These are phyloP conservation scores for Tenthredo notha DNA, from an alignment of 2,888 invertebrate species.

Conservation along the genomic window DNA sequence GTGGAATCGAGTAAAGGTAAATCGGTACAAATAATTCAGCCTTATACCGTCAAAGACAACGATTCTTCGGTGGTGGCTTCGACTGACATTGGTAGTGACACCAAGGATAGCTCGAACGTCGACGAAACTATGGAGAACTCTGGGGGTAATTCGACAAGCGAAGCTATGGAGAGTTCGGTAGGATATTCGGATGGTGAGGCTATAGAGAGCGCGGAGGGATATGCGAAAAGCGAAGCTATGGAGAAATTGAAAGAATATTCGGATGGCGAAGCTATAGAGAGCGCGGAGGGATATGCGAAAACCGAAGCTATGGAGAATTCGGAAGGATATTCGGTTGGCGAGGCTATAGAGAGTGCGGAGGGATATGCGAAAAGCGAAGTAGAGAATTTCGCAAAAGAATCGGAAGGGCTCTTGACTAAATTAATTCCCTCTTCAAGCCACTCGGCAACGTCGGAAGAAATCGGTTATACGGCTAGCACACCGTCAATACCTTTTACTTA, in stretches of 20 bases:
- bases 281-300: neutral
- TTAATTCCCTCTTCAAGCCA: constrained; percentile 47
- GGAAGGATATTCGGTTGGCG: no score
- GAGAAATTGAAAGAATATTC: no score
- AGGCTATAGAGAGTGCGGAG: no score
- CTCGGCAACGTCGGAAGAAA: constrained; percentile 32
- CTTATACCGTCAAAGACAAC: constrained; percentile 55
- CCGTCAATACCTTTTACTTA: neutral
- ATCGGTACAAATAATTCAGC: constrained; percentile 60
- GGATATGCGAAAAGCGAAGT: neutral
- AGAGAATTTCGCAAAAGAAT: constrained; percentile 50
- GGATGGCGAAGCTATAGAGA: neutral
- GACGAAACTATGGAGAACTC: constrained; percentile 22
- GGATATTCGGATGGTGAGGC: no score
- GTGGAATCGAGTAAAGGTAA: neutral
- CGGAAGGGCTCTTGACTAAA: constrained; percentile 13
- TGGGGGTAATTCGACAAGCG: no score
- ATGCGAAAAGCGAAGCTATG: neutral
- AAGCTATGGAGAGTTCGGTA: no score
- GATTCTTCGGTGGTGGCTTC: constrained; percentile 53
- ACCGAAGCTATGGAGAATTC: no score
- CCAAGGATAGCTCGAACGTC: neutral
- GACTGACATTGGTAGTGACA: constrained; percentile 43
- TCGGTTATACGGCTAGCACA: constrained; percentile 18
- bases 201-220: neutral